Conservation (phyloP, 2,888 invertebrate species). For the Halictus ligatus region DNA sequence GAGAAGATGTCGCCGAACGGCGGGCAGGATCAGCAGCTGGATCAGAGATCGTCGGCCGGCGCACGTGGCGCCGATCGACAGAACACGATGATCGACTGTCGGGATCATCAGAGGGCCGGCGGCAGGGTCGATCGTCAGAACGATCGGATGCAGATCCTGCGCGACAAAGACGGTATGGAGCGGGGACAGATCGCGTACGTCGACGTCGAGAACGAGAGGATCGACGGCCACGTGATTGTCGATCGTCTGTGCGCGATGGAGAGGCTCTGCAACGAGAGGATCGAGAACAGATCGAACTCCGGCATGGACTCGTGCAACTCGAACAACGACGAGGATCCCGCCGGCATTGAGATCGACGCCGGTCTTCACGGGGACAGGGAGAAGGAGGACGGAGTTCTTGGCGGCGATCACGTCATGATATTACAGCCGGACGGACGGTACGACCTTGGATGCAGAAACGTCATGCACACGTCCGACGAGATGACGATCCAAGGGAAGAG, state of each 20-base stretch:
- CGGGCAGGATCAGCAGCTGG: conserved; percentile 50
- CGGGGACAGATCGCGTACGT: conserved; percentile 58
- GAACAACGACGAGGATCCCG: conserved; percentile 77
- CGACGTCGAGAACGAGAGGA: conserved; percentile 67
- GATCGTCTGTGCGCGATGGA: conserved; percentile 79
- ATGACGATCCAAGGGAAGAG: conserved; percentile 76
- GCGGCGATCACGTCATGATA: conserved; percentile 57
- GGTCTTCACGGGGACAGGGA: conserved; percentile 64
- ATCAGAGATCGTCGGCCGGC: conserved; percentile 54
- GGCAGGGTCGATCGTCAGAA: conserved; percentile 63
- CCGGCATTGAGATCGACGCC: conserved; percentile 73
- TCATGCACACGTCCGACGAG: conserved; percentile 74
- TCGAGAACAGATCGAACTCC: conserved; percentile 80
- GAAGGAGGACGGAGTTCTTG: conserved; percentile 61
- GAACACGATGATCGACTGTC: conserved; percentile 57
- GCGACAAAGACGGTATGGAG: conserved; percentile 61
- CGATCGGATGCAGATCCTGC: conserved; percentile 68
- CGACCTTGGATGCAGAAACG: conserved; percentile 75
- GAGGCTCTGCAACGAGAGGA: conserved; percentile 78
- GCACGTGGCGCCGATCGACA: conserved; percentile 60
- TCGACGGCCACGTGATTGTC: conserved; percentile 68
- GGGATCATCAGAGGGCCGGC: conserved; percentile 61
- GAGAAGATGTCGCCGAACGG: conserved; percentile 65
- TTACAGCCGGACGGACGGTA: conserved; percentile 73
- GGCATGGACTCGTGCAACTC: conserved; percentile 78